Evolutionary conservation across 92 coral and sea anemone genomes (phyloP).

Genomic region (Virgularia gustaviana): DNA sequence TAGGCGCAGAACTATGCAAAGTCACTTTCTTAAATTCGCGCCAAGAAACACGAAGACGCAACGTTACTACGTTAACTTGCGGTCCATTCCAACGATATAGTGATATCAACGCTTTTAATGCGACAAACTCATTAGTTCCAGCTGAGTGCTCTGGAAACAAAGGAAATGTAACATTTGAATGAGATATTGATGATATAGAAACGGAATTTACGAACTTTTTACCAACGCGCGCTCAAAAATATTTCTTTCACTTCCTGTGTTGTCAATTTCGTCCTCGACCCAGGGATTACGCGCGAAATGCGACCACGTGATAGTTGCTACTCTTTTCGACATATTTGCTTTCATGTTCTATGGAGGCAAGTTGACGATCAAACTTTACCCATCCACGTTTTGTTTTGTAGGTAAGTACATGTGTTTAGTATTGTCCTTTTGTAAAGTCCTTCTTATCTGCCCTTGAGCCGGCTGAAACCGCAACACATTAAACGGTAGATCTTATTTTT

Average conservation of each 20-base stretch:
- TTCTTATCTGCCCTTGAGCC: too few relatives aligned
- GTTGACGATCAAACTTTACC: conserved; percentile 16
- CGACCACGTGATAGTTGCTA: conserved; percentile 42
- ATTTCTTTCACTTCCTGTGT: not conserved
- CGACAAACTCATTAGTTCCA: too few relatives aligned
- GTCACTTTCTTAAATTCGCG: too few relatives aligned
- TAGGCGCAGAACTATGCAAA: too few relatives aligned
- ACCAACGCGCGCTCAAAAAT: not conserved
- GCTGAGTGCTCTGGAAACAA: too few relatives aligned
- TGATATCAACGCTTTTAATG: too few relatives aligned
- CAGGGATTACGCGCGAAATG: conserved; percentile 29
- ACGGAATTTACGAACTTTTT: not conserved
- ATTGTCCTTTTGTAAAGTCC: not conserved
- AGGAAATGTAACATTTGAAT: too few relatives aligned
- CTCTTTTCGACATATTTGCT: conserved; percentile 42
- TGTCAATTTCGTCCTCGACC: not conserved
- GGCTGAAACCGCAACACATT: conserved; percentile 7
- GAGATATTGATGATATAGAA: too few relatives aligned
- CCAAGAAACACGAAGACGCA: too few relatives aligned
- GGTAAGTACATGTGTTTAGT: conserved; percentile 9
- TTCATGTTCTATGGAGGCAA: conserved; percentile 22
- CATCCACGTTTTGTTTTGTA: conserved; percentile 28
- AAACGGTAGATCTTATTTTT: not conserved
- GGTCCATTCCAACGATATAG: too few relatives aligned
- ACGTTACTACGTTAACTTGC: too few relatives aligned